Evolutionary conservation across 2,113 vertebrate genomes (phyloP).

Genomic region (Phycodurus eques): DNA sequence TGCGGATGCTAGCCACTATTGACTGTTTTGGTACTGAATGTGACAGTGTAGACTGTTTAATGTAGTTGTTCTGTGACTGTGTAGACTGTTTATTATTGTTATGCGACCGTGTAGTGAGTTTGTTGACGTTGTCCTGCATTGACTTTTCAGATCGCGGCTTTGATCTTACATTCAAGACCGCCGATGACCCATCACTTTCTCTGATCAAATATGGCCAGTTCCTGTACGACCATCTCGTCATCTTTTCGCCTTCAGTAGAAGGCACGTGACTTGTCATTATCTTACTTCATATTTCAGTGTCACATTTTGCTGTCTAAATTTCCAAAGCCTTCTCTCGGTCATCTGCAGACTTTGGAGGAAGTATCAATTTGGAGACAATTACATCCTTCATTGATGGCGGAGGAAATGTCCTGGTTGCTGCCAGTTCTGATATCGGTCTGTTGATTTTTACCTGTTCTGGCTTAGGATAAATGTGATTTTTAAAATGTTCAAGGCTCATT

Average conservation of each 20-base stretch:
- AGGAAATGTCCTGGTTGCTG: slow-evolving; percentile 90
- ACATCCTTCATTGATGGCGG: slow-evolving; percentile 93
- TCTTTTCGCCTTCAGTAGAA: slow-evolving; percentile 95
- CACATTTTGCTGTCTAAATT: not conserved
- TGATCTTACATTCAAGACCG: slow-evolving; percentile 88
- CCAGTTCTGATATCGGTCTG: slow-evolving; percentile 92
- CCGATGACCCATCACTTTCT: slow-evolving; percentile 88
- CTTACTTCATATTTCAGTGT: not conserved
- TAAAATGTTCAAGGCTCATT: accelerated
- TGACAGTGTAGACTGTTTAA: too few species aligned
- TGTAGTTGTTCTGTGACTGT: too few species aligned
- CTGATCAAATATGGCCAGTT: slow-evolving; percentile 97
- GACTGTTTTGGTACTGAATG: too few species aligned
- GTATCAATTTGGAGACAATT: slow-evolving; percentile 94
- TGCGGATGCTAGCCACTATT: too few species aligned
- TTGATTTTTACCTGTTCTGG: slow-evolving; percentile 8
- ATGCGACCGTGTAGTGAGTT: too few species aligned
- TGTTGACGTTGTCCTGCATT: not conserved
- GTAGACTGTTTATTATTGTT: too few species aligned
- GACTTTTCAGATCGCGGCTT: slow-evolving; percentile 85
- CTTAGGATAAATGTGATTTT: not conserved
- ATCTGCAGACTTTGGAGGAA: slow-evolving; percentile 92
- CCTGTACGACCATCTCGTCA: slow-evolving; percentile 88
- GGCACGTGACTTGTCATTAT: slow-evolving; percentile 65
- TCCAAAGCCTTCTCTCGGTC: not conserved